These are phyloP conservation scores for Neodiprion virginianus DNA, from an alignment of 1,140 invertebrate species.

Conservation along the genomic window DNA sequence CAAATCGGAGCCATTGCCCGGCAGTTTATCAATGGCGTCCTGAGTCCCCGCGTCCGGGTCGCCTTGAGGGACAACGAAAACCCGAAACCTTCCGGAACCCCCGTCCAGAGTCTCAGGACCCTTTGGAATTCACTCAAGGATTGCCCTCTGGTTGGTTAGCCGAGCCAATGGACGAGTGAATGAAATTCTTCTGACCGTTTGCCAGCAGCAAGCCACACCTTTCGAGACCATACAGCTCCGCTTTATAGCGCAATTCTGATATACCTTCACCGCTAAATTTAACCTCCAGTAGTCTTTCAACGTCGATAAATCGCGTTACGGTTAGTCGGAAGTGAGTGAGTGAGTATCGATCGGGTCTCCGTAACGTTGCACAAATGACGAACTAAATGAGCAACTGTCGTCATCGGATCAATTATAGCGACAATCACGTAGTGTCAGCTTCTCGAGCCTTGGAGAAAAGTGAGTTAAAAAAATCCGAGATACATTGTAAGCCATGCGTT, in stretches of 20 bases:
- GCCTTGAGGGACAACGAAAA: constrained; percentile 1
- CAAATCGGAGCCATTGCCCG: constrained; percentile 6
- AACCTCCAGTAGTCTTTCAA: constrained; percentile 10
- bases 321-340: background rate
- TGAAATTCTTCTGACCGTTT: constrained; percentile 35
- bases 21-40: constrained; percentile 4
- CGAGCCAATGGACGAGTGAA: constrained; percentile 39
- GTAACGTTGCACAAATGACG: constrained; percentile 19
- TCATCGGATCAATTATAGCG: no score
- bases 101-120: constrained; percentile 1
- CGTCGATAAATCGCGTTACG: background rate
- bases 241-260: constrained; percentile 5
- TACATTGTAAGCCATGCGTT: no score
- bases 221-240: constrained; percentile 19
- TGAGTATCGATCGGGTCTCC: constrained; percentile 25
- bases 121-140: constrained; percentile 18
- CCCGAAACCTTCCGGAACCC: background rate
- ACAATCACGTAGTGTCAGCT: no score
- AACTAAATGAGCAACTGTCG: no score
- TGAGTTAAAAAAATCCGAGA: no score
- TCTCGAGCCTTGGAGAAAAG: no score
- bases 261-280: no score
- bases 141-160: constrained; percentile 40
- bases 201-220: constrained; percentile 29
- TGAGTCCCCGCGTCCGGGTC: background rate